Base-by-base conservation (phyloP, 2,888 invertebrate genomes). In the Protodeltote pygarga region DNA sequence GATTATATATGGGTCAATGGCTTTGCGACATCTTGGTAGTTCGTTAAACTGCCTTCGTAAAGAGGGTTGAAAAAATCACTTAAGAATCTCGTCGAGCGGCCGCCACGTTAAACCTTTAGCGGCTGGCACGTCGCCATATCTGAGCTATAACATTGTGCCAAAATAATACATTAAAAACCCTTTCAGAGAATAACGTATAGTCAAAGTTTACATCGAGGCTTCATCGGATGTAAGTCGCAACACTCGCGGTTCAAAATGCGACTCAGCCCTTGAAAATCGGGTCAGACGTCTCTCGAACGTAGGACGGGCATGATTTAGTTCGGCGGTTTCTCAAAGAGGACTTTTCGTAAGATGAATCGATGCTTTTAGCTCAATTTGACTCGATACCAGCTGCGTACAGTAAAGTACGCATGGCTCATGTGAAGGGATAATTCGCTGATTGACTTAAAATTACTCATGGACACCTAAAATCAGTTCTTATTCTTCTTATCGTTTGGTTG, bases 141-240 rank as follows among this genome's bases (percentile, higher is more conserved):
- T 59, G 58, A 70, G 72, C 72, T 81, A 77, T 81, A 79, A 81
- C 82, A 77, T 79, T 81, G 83, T 87, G 87, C 88, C 87, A 88
- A 87, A 87, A 88, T 87, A 89, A 88, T 83, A 82, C 81, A 89
- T 89, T 89, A 84, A 87, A 89, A 89, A 79, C 77, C 78, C 78
- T 85, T 87, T 79, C 73, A 70, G 64, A 73, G 74, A 77, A 76
- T 83, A 85, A 84, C 75, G 77, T 82, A 83, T 76, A 78, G 67
- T 78, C 71, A 75, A 77, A 83, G 75, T 87, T 85, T 80, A 66
- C 77, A 79, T 76, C 67, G 64, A 65, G 62, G 69, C 60, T 67
- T 65, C 71, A 68, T 61, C 54, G 53, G 60, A 58, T 55, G 65
- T 71, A 67, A 77, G 72, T 77, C 68, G 71, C 69, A 73, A 73